Percentiles rank a stretch among this genome's conserved stretches.
These are phyloP conservation scores for Caenorhabditis latens DNA, from an alignment of 1,140 invertebrate genomes.

Conservation along the genomic window DNA sequence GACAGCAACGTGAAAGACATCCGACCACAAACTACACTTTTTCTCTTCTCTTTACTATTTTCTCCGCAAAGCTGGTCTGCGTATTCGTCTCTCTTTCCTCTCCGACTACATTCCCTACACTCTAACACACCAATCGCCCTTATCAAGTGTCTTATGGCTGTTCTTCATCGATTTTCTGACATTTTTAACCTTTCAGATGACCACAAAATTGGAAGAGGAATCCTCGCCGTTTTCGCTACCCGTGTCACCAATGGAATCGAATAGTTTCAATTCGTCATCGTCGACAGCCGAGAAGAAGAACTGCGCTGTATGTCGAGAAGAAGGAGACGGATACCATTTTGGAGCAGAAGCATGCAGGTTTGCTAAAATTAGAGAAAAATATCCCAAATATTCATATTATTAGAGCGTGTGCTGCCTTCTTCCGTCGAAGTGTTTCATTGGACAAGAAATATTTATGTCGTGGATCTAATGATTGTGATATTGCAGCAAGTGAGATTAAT, in stretches of 20 bases:
- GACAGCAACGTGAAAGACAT: not conserved
- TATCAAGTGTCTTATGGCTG: constrained; percentile 22
- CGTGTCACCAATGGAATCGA: not conserved
- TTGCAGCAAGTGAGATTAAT: constrained; percentile 40
- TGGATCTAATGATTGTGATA: constrained; percentile 32
- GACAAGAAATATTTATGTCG: constrained; percentile 52
- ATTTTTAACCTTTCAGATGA: not conserved
- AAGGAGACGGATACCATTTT: constrained; percentile 58
- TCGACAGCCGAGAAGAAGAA: not conserved
- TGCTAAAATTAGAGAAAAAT: not conserved
- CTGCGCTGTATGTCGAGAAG: constrained; percentile 55
- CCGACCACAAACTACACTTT: constrained; percentile 31
- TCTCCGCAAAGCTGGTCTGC: not conserved
- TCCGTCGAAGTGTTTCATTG: constrained; percentile 55
- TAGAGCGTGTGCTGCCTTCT: constrained; percentile 60
- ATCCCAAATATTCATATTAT: not conserved
- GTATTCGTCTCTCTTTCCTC: not conserved
- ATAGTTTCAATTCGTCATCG: too few species aligned
- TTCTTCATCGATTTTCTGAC: constrained; percentile 8
- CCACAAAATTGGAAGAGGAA: constrained; percentile 4
- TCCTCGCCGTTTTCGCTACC: not conserved
- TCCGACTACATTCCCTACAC: constrained; percentile 24
- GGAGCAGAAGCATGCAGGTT: constrained; percentile 48
- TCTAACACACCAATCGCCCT: not conserved
- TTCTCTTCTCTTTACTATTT: not conserved